Percentiles rank a stretch among this genome's conserved stretches.
Evolutionary conservation across 1,140 invertebrate species (phyloP).

Genomic region (Telenomus remus): DNA sequence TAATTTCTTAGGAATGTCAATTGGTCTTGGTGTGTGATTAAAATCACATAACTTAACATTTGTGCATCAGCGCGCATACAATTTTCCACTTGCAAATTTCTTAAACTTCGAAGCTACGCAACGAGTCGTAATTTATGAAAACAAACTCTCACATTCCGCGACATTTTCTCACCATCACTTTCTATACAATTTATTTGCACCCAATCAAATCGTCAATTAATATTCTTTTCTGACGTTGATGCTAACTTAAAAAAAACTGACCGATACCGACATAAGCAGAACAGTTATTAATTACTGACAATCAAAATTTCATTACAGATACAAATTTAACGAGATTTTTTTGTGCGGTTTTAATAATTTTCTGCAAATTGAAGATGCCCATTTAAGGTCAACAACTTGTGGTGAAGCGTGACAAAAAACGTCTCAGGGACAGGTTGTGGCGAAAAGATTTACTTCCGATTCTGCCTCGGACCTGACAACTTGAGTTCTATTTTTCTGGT

Average conservation of each 20-base stretch:
- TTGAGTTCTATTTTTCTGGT: constrained; percentile 10
- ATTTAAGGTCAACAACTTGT: constrained; percentile 52
- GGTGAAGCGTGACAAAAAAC: constrained; percentile 26
- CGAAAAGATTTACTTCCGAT: constrained; percentile 44
- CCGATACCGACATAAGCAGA: constrained; percentile 42
- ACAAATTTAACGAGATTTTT: too few relatives aligned
- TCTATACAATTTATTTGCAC: constrained; percentile 36
- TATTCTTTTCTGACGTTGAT: constrained; percentile 18
- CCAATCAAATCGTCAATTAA: constrained; percentile 34
- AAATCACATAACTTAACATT: too few relatives aligned
- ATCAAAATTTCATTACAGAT: too few relatives aligned
- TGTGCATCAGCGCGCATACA: too few relatives aligned
- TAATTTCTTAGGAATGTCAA: too few relatives aligned
- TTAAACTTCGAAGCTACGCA: too few relatives aligned
- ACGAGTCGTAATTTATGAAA: too few relatives aligned
- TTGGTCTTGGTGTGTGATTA: too few relatives aligned
- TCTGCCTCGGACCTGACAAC: neutral
- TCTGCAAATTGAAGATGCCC: constrained; percentile 50
- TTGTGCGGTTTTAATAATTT: too few relatives aligned
- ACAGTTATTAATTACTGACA: constrained; percentile 49
- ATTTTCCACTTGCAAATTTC: too few relatives aligned
- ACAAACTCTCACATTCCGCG: constrained; percentile 31
- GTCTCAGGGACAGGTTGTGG: constrained; percentile 37
- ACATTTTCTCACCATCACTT: constrained; percentile 29
- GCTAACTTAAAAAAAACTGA: constrained; percentile 5